Evolutionary conservation across 2,113 vertebrate species (phyloP).

Genomic region (Burhinus oedicnemus): DNA sequence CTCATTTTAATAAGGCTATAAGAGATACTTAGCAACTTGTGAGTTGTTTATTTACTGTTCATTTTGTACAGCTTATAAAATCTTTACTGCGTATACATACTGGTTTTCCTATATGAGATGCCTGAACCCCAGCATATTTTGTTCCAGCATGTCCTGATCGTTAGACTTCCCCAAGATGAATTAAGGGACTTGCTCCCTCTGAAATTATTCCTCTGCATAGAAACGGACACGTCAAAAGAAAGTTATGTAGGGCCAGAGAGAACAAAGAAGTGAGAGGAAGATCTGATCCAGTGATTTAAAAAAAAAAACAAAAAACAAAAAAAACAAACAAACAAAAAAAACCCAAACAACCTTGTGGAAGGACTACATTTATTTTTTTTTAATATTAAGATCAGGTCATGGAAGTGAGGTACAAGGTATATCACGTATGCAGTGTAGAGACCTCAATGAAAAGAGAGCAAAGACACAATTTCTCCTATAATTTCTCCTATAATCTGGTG

Average conservation of each 20-base stretch:
- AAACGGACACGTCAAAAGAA: background rate
- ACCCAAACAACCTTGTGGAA: background rate
- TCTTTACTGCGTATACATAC: background rate
- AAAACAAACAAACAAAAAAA: too few species aligned
- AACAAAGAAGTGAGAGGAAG: background rate
- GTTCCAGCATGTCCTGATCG: background rate
- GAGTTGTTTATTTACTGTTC: background rate
- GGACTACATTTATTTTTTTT: background rate
- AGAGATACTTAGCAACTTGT: background rate
- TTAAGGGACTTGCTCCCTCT: background rate
- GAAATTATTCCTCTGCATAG: background rate
- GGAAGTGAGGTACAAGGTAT: background rate
- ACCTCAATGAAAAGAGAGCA: background rate
- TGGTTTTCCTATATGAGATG: background rate
- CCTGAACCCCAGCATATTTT: background rate
- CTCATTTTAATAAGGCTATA: background rate
- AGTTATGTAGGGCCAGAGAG: accelerated
- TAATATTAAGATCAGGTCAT: background rate
- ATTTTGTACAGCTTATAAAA: background rate
- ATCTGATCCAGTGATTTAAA: background rate
- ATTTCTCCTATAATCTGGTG: background rate
- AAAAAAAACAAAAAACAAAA: background rate
- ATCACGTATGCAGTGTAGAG: background rate
- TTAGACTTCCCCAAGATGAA: background rate
- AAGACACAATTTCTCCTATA: background rate